A percentile compares a stretch with the other conserved stretches of the same genome.
Conservation (phyloP, 2,113 vertebrate genomes). For the Circaetus cinerascens region DNA sequence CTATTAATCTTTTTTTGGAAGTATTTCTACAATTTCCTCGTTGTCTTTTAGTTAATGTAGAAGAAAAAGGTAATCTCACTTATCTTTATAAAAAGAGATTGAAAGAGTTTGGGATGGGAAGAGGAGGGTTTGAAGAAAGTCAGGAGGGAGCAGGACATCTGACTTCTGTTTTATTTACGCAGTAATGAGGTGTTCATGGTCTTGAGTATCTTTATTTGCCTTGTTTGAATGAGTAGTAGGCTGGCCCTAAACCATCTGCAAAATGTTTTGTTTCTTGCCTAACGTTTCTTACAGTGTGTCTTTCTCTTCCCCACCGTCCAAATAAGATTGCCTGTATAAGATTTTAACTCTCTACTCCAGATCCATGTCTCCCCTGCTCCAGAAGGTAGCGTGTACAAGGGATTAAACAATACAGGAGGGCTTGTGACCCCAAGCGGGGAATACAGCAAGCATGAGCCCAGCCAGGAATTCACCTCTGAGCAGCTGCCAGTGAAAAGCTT, state of each 20-base stretch:
- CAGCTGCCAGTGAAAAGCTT: background rate
- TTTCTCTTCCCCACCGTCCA: background rate
- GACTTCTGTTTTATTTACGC: background rate
- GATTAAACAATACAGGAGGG: background rate
- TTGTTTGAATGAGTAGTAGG: background rate
- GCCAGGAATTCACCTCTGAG: conserved; percentile 6
- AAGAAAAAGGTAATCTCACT: background rate
- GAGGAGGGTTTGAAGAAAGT: background rate
- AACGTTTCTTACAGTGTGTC: background rate
- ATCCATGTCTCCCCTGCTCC: background rate
- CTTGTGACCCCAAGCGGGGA: background rate
- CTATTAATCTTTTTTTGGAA: background rate
- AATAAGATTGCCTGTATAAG: background rate
- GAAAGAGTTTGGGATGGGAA: background rate
- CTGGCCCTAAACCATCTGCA: background rate
- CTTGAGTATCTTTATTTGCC: background rate
- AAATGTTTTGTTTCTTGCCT: background rate
- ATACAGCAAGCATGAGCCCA: background rate
- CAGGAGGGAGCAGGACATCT: background rate
- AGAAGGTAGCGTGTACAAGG: background rate
- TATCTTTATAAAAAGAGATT: background rate
- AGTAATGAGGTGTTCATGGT: background rate
- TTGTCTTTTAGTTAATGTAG: background rate
- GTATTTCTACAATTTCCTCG: background rate
- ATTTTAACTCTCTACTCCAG: background rate